Evolutionary conservation across 2,888 invertebrate genomes (phyloP), one percentile per base, ranked within the genome.

Genomic region (Drosophila niveifrons): DNA sequence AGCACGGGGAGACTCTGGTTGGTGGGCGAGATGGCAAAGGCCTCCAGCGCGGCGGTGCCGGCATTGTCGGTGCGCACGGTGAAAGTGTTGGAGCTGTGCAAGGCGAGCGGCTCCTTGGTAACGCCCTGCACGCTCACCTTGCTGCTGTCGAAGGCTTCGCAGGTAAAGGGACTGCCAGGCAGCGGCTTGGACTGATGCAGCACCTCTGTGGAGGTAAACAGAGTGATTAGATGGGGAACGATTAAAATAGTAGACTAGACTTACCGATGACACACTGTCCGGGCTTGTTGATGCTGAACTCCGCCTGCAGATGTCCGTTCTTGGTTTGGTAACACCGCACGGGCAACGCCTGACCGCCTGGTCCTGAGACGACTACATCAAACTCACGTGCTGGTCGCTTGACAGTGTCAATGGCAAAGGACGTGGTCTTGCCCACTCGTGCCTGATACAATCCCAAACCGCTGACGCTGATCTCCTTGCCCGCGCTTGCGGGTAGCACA

Each of bases 321-420:
- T 98, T 97, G 70, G 99, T 99, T 91, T 98, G 98, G 92, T 98
- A 98, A 90, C 99, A 98, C 65, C 98, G 92, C 2, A 99, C 97
- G 0, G 98, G 97, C 44, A 98, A 94, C 0, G 97, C 96, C 73
- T 95, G 94, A 0, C 96, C 95, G 7, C 95, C 95, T 0, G 96
- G 96, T 0, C 96, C 96, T 0, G 96, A 96, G 1, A 97, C 96
- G 0, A 98, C 96, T 0, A 98, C 98, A 91, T 98, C 98, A 90
- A 98, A 98, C 91, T 98, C 97, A 62, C 97, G 94, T 1, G 96
- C 96, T 1, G 96, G 95, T 51, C 96, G 94, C 3, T 97, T 97
- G 7, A 97, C 94, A 0, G 98, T 98, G 91, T 97, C 97, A 69
- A 98, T 97, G 50, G 96, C 95, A 93, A 98, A 98, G 0, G 96